Evolutionary conservation across 2,888 invertebrate species (phyloP).

Genomic region (Pandemis heparana): DNA sequence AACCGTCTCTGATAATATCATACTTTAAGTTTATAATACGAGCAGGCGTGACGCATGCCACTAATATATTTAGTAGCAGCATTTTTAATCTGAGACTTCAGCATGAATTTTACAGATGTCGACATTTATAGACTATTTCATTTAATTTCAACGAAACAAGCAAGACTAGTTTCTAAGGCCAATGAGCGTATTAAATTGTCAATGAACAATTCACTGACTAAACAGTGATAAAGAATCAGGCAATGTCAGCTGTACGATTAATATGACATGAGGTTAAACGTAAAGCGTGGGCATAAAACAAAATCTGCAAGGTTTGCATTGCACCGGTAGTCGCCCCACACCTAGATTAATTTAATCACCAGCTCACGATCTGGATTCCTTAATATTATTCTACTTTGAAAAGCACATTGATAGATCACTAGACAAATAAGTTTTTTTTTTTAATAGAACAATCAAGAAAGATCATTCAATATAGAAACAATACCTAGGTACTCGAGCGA

Average conservation of each 20-base stretch:
- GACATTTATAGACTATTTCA: background rate
- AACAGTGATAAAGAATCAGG: background rate
- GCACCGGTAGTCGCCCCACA: constrained; percentile 5
- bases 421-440: background rate
- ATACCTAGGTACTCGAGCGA: background rate
- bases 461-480: background rate
- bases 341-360: constrained; percentile 22
- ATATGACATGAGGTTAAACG: background rate
- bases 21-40: constrained; percentile 50
- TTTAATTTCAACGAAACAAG: background rate
- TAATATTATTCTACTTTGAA: too few relatives aligned
- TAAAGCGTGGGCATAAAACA: background rate
- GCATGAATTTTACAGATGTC: background rate
- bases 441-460: background rate
- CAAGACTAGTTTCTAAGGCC: background rate
- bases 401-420: too few relatives aligned
- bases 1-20: constrained; percentile 50
- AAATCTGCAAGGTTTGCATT: constrained; percentile 13
- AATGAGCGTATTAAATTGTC: constrained; percentile 8
- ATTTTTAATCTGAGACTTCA: constrained; percentile 8
- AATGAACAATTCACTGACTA: background rate
- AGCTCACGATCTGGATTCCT: too few relatives aligned
- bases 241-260: background rate
- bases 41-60: constrained; percentile 51
- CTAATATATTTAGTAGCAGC: constrained; percentile 23